Evolutionary conservation across 2,797 vertebrate genomes (phyloP).

Genomic region (Sebastes kiyomatsui): DNA sequence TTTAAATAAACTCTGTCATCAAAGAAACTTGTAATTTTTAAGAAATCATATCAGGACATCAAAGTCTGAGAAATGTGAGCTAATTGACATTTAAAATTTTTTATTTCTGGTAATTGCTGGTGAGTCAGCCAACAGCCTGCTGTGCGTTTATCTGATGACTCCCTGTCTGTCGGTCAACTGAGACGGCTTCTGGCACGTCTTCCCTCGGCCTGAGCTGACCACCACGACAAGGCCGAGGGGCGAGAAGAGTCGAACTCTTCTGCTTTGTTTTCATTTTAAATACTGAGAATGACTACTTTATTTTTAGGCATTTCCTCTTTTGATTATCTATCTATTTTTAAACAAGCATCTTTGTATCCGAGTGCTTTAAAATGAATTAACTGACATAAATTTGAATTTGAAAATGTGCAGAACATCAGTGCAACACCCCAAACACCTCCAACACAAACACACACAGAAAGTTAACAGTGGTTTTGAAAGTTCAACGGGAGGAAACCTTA

Average conservation of each 20-base stretch:
- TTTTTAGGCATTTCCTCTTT: slow-evolving; percentile 18
- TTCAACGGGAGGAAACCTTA: background rate
- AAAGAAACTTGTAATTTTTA: background rate
- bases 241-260: background rate
- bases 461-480: slow-evolving; percentile 11
- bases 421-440: background rate
- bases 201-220: slow-evolving; percentile 20
- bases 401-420: slow-evolving; percentile 1
- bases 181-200: background rate
- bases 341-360: background rate
- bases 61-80: slow-evolving; percentile 23
- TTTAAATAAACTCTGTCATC: background rate
- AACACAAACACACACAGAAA: slow-evolving; percentile 13
- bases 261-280: slow-evolving; percentile 18
- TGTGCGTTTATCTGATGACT: background rate
- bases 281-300: background rate
- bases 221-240: background rate
- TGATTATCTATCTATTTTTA: background rate
- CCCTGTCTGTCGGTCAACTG: background rate
- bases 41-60: background rate
- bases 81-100: slow-evolving; percentile 55
- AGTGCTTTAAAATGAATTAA: background rate
- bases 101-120: slow-evolving; percentile 42
- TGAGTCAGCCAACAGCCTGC: slow-evolving; percentile 44
- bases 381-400: background rate